Evolutionary conservation across 2,888 invertebrate genomes (phyloP), one percentile per base, ranked within the genome.

Genomic region (Nemotelus pantherinus): DNA sequence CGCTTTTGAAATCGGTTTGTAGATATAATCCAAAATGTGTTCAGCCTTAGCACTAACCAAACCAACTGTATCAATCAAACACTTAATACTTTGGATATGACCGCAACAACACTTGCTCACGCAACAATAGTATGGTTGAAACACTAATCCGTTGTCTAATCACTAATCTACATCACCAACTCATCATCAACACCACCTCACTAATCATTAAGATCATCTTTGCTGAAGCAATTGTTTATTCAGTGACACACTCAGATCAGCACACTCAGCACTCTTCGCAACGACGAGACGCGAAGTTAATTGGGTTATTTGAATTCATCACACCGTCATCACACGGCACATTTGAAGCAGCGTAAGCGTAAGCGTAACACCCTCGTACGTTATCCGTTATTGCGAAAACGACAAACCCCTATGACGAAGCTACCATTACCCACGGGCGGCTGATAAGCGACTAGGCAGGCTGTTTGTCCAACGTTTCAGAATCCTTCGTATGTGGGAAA

Each of bases 381-480:
- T 25, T 25, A 25, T 25, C 25, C 25, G 67, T 39, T 48, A 25
- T 25, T 25, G 43, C 39, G 5, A 63, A 43, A 43, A 25, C 63
- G 63, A 39, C 25, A 63, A 10, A 25, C 55, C 45, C 64, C 44
- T 6, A 65, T 4, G 64, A 65, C 68, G 58, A 77, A 58, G 76
- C 47, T 77, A 68, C 57, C 76, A 77, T 67, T 64, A 63, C 76
- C 53, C 45, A 45, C 58, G 63, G 74, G 63, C 64, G 70, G 64
- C 64, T 77, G 76, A 77, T 77, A 77, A 68, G 55, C 58, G 68
- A 77, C 76, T 77, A 48, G 25, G 45, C 48, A 57, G 50, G 44
- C 3, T 48, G 10, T 48, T 25, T 5, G 44, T 45, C 2, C 2
- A 58, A 72, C 58, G 72, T 47, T 44, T 64, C 53, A 6, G 50